Evolutionary conservation across 2,888 invertebrate genomes (phyloP).

Genomic region (Phania funesta): DNA sequence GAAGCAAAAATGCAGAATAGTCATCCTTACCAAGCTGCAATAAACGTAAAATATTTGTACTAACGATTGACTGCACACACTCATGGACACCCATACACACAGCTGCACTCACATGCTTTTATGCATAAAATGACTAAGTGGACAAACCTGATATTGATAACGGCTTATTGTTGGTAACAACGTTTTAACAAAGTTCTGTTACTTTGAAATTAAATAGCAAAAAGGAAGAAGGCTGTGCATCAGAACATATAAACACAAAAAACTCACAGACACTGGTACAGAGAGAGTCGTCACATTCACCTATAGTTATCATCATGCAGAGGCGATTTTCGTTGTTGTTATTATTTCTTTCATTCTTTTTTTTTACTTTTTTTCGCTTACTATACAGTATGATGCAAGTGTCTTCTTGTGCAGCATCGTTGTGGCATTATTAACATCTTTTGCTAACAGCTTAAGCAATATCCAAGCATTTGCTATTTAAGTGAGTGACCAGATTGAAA

Average conservation of each 20-base stretch:
- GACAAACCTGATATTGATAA: conserved; percentile 80
- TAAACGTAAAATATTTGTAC: conserved; percentile 40
- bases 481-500: conserved; percentile 46
- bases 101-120: conserved; percentile 52
- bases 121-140: conserved; percentile 72
- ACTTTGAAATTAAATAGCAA: conserved; percentile 72
- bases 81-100: neutral
- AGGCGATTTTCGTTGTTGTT: conserved; percentile 54
- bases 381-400: conserved; percentile 61
- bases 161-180: conserved; percentile 74
- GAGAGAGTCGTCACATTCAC: conserved; percentile 33
- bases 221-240: conserved; percentile 66
- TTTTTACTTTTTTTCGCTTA: conserved; percentile 34
- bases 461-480: conserved; percentile 31
- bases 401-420: conserved; percentile 61
- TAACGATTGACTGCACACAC: conserved; percentile 39
- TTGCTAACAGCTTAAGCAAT: conserved; percentile 51
- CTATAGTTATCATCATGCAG: conserved; percentile 62
- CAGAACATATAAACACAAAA: conserved; percentile 17
- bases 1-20: conserved; percentile 12
- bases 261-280: neutral
- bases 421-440: conserved; percentile 60
- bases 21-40: conserved; percentile 48
- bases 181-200: conserved; percentile 74
- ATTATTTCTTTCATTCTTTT: conserved; percentile 19